Percentiles rank a stretch among this genome's conserved stretches.
Conservation (phyloP, 2,888 invertebrate species). For the Tubiluchus corallicola region DNA sequence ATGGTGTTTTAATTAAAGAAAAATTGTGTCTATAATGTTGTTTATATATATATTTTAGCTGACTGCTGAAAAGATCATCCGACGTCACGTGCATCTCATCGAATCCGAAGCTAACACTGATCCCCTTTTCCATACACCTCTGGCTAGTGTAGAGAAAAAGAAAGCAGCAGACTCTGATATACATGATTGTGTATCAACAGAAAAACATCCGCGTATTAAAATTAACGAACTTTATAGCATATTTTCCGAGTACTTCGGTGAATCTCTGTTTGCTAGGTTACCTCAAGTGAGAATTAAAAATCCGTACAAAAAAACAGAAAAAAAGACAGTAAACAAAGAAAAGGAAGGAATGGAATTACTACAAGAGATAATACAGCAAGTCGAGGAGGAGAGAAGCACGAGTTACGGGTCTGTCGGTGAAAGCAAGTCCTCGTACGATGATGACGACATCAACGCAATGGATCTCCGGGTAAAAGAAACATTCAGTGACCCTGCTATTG, state of each 20-base stretch:
- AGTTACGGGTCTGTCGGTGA: slow-evolving; percentile 13
- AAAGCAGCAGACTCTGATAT: too few relatives aligned
- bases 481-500: slow-evolving; percentile 23
- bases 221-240: too few relatives aligned
- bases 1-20: too few relatives aligned
- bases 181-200: too few relatives aligned
- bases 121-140: too few relatives aligned
- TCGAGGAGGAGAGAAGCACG: neutral
- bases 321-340: slow-evolving; percentile 5
- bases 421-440: slow-evolving; percentile 11
- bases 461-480: slow-evolving; percentile 20
- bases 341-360: slow-evolving; percentile 13
- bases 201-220: too few relatives aligned
- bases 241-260: slow-evolving; percentile 29
- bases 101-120: too few relatives aligned
- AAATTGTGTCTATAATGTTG: too few relatives aligned
- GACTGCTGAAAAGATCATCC: slow-evolving; percentile 22
- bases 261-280: slow-evolving; percentile 20
- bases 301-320: neutral
- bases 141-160: too few relatives aligned
- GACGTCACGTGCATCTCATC: slow-evolving; percentile 20
- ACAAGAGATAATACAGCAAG: neutral
- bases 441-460: slow-evolving; percentile 10
- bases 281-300: slow-evolving; percentile 17
- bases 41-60: slow-evolving; percentile 16